Percentiles rank a stretch among this genome's conserved stretches.
Conservation (phyloP, 2,797 vertebrate species). For the Rhinatrema bivittatum region DNA sequence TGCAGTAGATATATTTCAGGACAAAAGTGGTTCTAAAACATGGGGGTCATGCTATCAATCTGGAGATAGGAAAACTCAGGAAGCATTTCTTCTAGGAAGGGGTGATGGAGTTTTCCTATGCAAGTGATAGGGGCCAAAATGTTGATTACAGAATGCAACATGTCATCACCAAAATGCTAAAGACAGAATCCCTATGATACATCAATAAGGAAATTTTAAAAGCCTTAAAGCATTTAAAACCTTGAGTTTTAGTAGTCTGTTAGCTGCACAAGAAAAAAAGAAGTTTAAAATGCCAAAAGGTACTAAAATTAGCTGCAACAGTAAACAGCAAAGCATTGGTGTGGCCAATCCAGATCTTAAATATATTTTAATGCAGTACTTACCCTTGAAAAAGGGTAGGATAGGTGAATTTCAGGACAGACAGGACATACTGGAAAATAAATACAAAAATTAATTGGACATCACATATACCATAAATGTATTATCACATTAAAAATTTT, state of each 20-base stretch:
- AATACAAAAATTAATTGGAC: slow-evolving; percentile 40
- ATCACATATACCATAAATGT: slow-evolving; percentile 1
- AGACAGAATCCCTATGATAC: no score
- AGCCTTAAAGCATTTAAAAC: no score
- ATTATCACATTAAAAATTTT: slow-evolving; percentile 6
- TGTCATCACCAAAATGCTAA: background rate
- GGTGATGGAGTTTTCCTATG: no score
- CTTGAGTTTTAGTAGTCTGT: background rate
- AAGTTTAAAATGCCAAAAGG: background rate
- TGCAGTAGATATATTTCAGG: no score
- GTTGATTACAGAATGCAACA: no score
- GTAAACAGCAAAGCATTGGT: no score
- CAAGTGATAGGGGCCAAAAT: no score
- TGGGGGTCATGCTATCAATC: no score
- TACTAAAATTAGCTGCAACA: slow-evolving; percentile 1
- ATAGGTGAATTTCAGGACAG: slow-evolving; percentile 90
- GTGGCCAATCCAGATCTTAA: no score
- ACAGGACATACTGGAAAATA: slow-evolving; percentile 89
- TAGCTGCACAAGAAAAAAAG: slow-evolving; percentile 5
- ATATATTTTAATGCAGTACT: slow-evolving; percentile 47
- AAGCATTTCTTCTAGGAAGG: no score
- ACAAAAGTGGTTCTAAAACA: no score
- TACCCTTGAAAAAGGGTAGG: slow-evolving; percentile 97
- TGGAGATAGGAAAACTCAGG: no score
- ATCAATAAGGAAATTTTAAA: background rate